A percentile compares a stretch with the other conserved stretches of the same genome.
phyloP scores from a whole-genome alignment of 2,888 invertebrate species.

The Erynnis tages region DNA sequence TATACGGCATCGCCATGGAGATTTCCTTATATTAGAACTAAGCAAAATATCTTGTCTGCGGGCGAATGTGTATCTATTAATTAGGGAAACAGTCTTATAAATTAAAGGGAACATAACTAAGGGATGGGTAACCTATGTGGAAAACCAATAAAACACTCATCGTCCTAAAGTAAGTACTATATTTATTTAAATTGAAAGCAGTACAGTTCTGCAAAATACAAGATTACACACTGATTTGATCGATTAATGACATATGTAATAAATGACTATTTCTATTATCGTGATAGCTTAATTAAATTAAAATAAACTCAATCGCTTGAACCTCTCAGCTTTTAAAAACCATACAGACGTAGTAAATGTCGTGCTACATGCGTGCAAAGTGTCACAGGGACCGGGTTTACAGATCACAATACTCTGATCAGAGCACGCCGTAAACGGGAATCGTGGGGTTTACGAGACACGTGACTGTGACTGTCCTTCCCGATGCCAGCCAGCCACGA shows the following conservation, averaged over 20 bases:
- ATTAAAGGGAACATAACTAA: neutral
- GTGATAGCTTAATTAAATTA: slow-evolving; percentile 2
- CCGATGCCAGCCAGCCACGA: too few relatives aligned
- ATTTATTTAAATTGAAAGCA: slow-evolving; percentile 16
- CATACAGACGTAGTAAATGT: neutral
- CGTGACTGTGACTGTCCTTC: too few relatives aligned
- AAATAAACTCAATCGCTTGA: neutral
- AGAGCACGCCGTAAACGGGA: too few relatives aligned
- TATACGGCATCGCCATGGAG: too few relatives aligned
- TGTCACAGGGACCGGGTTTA: too few relatives aligned
- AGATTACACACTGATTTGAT: slow-evolving; percentile 13
- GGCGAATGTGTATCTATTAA: too few relatives aligned
- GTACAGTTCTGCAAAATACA: slow-evolving; percentile 9
- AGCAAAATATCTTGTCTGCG: too few relatives aligned
- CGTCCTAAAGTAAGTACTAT: slow-evolving; percentile 12
- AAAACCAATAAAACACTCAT: slow-evolving; percentile 11
- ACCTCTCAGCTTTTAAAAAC: neutral
- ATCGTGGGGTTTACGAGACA: too few relatives aligned
- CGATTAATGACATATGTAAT: slow-evolving; percentile 2
- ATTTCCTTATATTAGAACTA: too few relatives aligned
- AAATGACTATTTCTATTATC: slow-evolving; percentile 8
- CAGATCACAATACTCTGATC: too few relatives aligned
- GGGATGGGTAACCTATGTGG: too few relatives aligned
- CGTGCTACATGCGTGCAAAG: neutral
- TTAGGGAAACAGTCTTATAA: neutral